phyloP scores from a whole-genome alignment of 2,797 vertebrate species.

The Manis pentadactyla region DNA sequence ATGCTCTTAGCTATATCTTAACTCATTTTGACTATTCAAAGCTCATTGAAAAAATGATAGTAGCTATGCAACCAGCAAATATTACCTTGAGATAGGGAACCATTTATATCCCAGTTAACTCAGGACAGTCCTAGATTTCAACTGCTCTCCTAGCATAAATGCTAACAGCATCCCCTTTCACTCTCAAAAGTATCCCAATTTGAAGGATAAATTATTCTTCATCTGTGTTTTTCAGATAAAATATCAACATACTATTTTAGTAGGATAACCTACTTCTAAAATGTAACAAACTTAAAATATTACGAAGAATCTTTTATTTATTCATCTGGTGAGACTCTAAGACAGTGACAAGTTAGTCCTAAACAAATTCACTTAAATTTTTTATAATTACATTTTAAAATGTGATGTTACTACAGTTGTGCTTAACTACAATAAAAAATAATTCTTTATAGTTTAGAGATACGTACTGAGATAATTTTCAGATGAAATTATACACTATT shows the following conservation, averaged over 20 bases:
- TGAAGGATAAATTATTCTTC: not conserved
- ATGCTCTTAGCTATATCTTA: not conserved
- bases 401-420: not conserved
- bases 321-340: not conserved
- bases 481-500: slow-evolving; percentile 8
- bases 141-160: not conserved
- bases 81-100: not conserved
- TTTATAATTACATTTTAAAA: not conserved
- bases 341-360: not conserved
- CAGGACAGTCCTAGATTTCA: not conserved
- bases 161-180: not conserved
- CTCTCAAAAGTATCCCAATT: not conserved
- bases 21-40: not conserved
- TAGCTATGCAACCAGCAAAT: not conserved
- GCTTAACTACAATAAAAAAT: not conserved
- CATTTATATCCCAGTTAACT: not conserved
- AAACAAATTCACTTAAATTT: not conserved
- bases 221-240: not conserved
- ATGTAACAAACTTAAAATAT: slow-evolving; percentile 12
- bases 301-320: not conserved
- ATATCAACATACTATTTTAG: not conserved
- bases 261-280: not conserved
- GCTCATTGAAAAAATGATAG: not conserved
- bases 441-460: not conserved
- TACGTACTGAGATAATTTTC: slow-evolving; percentile 32